Percentiles rank a stretch among this genome's conserved stretches.
Conservation (phyloP, 2,888 invertebrate species). For the Drosophila fulvimacula region DNA sequence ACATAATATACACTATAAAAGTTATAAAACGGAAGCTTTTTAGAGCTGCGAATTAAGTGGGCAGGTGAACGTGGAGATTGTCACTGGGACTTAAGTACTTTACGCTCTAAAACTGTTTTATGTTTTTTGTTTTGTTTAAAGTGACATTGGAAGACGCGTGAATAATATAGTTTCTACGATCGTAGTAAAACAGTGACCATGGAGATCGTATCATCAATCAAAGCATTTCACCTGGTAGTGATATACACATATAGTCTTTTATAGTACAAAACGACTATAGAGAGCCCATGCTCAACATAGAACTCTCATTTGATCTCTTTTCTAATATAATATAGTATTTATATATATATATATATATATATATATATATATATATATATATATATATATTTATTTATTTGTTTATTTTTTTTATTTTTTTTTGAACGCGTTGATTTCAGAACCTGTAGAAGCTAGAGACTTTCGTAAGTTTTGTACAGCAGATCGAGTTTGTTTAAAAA, state of each 20-base stretch:
- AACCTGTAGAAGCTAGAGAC: too few species aligned
- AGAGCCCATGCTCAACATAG: neutral
- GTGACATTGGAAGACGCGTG: neutral
- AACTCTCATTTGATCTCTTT: neutral
- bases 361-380: too few species aligned
- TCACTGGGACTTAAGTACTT: neutral
- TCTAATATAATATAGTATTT: too few species aligned
- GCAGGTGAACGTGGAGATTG: neutral
- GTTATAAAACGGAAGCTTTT: neutral
- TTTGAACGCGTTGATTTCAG: too few species aligned
- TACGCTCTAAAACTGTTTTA: neutral
- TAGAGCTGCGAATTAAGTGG: neutral
- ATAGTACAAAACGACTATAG: too few species aligned
- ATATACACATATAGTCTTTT: neutral
- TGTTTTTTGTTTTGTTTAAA: neutral
- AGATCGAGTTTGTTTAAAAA: too few species aligned
- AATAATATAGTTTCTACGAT: neutral
- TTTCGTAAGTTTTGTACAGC: too few species aligned
- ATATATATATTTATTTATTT: too few species aligned
- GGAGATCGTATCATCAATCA: neutral
- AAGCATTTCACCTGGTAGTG: neutral
- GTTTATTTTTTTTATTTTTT: too few species aligned
- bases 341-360: too few species aligned
- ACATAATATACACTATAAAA: slow-evolving; percentile 26
- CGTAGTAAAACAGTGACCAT: neutral